Percentiles rank a stretch among this genome's conserved stretches.
These are phyloP conservation scores for Moxostoma hubbsi DNA, from an alignment of 2,797 vertebrate genomes.

Conservation along the genomic window DNA sequence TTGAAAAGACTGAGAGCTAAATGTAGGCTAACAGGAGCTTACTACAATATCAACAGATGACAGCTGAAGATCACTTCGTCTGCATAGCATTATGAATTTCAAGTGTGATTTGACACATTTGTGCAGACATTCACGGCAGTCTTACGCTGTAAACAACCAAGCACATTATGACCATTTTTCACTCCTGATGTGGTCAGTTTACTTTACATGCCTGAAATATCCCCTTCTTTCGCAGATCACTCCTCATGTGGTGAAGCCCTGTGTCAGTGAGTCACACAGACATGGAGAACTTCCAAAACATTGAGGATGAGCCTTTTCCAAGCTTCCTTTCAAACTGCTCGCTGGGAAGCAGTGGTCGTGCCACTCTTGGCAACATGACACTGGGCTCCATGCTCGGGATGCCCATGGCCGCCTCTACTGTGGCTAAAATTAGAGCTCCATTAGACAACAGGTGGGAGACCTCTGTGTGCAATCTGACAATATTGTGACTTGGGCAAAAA, in stretches of 20 bases:
- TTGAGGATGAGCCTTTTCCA: conserved; percentile 91
- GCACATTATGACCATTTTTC: background rate
- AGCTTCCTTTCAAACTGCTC: conserved; percentile 84
- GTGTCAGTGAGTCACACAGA: conserved; percentile 42
- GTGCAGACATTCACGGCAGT: background rate
- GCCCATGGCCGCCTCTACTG: conserved; percentile 95
- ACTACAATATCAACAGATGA: background rate
- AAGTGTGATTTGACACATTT: background rate
- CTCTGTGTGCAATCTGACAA: background rate
- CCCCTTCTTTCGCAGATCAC: conserved; percentile 20
- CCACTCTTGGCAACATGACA: conserved; percentile 83
- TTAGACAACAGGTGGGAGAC: conserved; percentile 83
- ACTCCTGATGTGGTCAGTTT: background rate
- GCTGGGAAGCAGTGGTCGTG: conserved; percentile 75
- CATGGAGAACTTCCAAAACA: conserved; percentile 83
- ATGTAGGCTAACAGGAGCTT: no score
- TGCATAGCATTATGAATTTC: background rate
- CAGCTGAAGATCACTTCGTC: background rate
- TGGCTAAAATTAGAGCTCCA: conserved; percentile 82
- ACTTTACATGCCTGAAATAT: background rate
- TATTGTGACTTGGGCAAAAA: conserved; percentile 21
- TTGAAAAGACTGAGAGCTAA: no score
- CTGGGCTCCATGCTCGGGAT: conserved; percentile 87
- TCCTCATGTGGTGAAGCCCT: conserved; percentile 51
- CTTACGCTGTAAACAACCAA: background rate